A percentile compares a stretch with the other conserved stretches of the same genome.
Conservation (phyloP, 2,113 vertebrate genomes). For the Astur gentilis region DNA sequence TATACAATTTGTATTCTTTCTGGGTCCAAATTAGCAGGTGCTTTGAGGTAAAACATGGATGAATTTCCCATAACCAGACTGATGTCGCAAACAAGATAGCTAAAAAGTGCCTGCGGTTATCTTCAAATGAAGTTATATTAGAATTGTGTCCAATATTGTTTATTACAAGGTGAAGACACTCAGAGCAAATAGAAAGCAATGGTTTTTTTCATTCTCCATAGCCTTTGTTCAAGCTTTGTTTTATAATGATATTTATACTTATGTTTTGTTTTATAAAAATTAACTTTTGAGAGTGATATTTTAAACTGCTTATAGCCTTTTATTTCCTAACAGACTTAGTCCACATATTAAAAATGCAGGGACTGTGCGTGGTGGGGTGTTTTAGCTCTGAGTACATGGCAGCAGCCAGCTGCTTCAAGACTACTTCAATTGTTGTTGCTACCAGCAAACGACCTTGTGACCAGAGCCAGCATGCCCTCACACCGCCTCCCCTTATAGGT, state of each 20-base stretch:
- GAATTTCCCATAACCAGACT: slow-evolving; percentile 43
- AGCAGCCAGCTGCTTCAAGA: neutral
- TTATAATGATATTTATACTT: slow-evolving; percentile 12
- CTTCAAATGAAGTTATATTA: slow-evolving; percentile 71
- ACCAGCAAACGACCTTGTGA: neutral
- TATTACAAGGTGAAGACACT: slow-evolving; percentile 55
- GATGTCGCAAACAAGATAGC: slow-evolving; percentile 38
- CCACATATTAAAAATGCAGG: neutral
- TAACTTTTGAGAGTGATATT: neutral
- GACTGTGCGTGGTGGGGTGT: neutral
- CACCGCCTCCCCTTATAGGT: neutral
- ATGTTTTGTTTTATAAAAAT: neutral
- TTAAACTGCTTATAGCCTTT: neutral
- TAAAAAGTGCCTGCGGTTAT: slow-evolving; percentile 48
- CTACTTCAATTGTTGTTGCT: neutral
- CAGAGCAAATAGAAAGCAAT: slow-evolving; percentile 43
- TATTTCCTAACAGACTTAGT: neutral
- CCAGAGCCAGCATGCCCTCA: neutral
- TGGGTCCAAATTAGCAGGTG: slow-evolving; percentile 47
- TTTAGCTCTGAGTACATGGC: neutral
- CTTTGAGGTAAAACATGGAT: slow-evolving; percentile 61
- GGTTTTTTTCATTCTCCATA: neutral
- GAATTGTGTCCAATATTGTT: slow-evolving; percentile 55
- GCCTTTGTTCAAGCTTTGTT: neutral
- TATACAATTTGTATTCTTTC: slow-evolving; percentile 42